Base-by-base conservation (phyloP, 2,888 invertebrate species). In the Cabera pusaria region DNA sequence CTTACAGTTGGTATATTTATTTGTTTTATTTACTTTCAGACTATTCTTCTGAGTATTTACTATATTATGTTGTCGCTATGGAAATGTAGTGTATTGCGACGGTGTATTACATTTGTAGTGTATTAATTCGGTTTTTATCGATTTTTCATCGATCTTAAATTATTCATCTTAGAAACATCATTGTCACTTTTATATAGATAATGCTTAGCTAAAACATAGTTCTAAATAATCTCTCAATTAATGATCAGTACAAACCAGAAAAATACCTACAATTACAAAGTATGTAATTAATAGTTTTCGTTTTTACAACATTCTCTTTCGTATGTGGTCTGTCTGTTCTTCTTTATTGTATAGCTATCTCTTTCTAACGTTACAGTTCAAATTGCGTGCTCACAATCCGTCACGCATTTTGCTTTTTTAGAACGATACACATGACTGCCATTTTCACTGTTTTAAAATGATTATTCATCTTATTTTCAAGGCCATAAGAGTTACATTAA, bases 321-420 rank as follows among this genome's bases (percentile, higher is more conserved):
- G 8, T n/a, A 5, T 24, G 6, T 14, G 8, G 6, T 23, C 8
- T 22, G 0, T 18, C 23, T 4, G n/a, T 34, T 14, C 11, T 10
- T 11, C 3, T 34, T 20, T 10, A 10, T 23, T 16, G 7, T 31
- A 34, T 38, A 27, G 18, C 26, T 40, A 19, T 54, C 52, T 56
- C 46, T 46, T 8, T 49, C 54, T 31, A 33, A 21, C 52, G 36
- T 43, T 35, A 41, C 33, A 39, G 32, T 33, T 39, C 14, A 32
- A 28, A 40, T 45, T 42, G 46, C 52, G 47, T 42, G 47, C 28
- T 28, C 28, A 46, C 48, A 51, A 44, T 47, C 44, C 44, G 58
- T 50, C 59, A 63, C 66, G 68, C 64, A 46, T 50, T 52, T 52
- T 58, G 57, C 53, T 34, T 68, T 70, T 66, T 62, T 60, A 59